Percentiles rank a stretch among this genome's conserved stretches.
These are phyloP conservation scores for Megatriorchis doriae DNA, from an alignment of 2,113 vertebrate genomes.

Conservation along the genomic window DNA sequence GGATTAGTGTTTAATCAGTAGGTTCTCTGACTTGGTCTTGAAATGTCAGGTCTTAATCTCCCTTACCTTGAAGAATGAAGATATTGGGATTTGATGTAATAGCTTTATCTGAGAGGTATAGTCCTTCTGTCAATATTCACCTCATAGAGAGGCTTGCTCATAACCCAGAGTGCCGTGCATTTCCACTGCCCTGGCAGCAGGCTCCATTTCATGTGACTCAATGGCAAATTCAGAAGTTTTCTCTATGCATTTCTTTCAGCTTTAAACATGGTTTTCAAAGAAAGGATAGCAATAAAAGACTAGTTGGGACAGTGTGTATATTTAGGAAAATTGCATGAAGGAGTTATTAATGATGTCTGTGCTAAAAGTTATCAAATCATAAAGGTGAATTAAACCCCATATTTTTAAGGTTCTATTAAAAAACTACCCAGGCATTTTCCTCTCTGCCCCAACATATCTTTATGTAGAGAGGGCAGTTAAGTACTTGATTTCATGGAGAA, in stretches of 20 bases:
- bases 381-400: not conserved
- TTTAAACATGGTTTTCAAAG: not conserved
- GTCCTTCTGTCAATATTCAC: not conserved
- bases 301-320: not conserved
- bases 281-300: not conserved
- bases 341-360: not conserved
- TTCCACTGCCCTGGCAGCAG: not conserved
- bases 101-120: not conserved
- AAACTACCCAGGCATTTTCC: not conserved
- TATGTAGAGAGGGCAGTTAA: not conserved
- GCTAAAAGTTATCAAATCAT: not conserved
- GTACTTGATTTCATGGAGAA: not conserved
- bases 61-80: slow-evolving; percentile 26
- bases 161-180: not conserved
- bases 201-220: not conserved
- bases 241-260: not conserved
- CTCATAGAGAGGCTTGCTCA: not conserved
- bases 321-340: not conserved
- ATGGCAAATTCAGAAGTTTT: not conserved
- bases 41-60: slow-evolving; percentile 49
- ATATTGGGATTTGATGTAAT: slow-evolving; percentile 17
- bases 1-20: slow-evolving; percentile 46
- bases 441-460: not conserved
- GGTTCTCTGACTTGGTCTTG: slow-evolving; percentile 35
- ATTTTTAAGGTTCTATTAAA: not conserved